These are phyloP conservation scores for Molossus molossus DNA, from an alignment of 2,797 vertebrate genomes.

Conservation along the genomic window DNA sequence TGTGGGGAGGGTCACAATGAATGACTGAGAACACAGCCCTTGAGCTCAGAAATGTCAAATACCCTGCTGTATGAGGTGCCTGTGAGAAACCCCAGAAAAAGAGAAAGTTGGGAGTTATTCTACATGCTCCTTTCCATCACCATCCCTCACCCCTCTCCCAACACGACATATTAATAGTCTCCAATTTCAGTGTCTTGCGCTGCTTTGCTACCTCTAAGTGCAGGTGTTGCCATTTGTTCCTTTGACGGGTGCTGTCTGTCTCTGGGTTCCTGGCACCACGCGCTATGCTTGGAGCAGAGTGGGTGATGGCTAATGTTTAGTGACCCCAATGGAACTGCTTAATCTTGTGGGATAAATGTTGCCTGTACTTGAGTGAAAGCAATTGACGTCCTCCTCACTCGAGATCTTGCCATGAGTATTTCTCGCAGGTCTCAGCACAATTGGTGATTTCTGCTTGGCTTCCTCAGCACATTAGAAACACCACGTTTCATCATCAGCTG, in stretches of 20 bases:
- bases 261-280: background rate
- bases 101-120: background rate
- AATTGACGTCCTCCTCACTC: background rate
- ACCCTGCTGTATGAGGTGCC: background rate
- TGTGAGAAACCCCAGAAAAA: conserved; percentile 13
- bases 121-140: background rate
- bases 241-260: background rate
- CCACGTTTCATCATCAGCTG: conserved; percentile 49
- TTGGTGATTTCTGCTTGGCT: conserved; percentile 54
- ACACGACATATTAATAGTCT: background rate
- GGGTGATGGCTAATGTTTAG: background rate
- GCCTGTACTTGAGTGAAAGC: background rate
- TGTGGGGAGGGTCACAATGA: background rate
- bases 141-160: background rate
- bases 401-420: background rate
- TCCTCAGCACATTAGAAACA: conserved; percentile 51
- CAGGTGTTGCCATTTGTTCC: background rate
- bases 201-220: background rate
- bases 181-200: background rate
- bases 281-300: background rate
- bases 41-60: background rate
- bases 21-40: background rate
- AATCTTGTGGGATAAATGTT: background rate
- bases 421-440: conserved; percentile 52
- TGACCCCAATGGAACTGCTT: background rate